A percentile compares a stretch with the other conserved stretches of the same genome.
These are phyloP conservation scores for Gnatocerus cornutus DNA, from an alignment of 2,888 invertebrate species.

Conservation along the genomic window DNA sequence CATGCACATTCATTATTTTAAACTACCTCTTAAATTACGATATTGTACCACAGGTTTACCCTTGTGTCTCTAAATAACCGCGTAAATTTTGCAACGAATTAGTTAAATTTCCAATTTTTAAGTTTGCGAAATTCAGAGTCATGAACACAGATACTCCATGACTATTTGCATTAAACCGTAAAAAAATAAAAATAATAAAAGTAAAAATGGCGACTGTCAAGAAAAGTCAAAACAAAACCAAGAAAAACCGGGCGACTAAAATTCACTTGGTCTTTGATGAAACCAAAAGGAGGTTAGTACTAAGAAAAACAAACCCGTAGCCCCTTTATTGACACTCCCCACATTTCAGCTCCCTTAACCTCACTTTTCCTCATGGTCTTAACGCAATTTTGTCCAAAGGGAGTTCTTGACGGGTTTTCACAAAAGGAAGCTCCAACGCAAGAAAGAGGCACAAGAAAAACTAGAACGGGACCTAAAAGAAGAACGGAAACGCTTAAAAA, in stretches of 20 bases:
- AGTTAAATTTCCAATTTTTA: slow-evolving; percentile 11
- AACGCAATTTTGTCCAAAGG: slow-evolving; percentile 70
- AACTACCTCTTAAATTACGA: slow-evolving; percentile 9
- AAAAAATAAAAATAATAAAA: slow-evolving; percentile 28
- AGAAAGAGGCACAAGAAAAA: slow-evolving; percentile 83
- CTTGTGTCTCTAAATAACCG: background rate
- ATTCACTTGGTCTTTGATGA: slow-evolving; percentile 76
- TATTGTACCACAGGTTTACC: background rate
- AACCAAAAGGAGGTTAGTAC: slow-evolving; percentile 74
- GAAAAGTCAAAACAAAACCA: slow-evolving; percentile 55
- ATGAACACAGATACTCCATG: slow-evolving; percentile 28
- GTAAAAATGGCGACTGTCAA: slow-evolving; percentile 49
- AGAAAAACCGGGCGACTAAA: slow-evolving; percentile 72
- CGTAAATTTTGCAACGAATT: background rate
- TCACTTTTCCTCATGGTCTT: slow-evolving; percentile 40
- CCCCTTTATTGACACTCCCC: background rate
- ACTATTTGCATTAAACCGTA: slow-evolving; percentile 10
- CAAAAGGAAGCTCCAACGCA: slow-evolving; percentile 85
- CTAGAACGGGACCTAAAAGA: slow-evolving; percentile 82
- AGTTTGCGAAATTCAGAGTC: background rate
- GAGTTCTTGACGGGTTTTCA: slow-evolving; percentile 88
- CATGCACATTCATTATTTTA: slow-evolving; percentile 33
- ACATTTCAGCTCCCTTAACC: slow-evolving; percentile 11
- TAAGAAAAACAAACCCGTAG: too few species aligned
- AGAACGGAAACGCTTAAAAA: slow-evolving; percentile 83